Evolutionary conservation across 2,113 vertebrate genomes (phyloP), one percentile per base, ranked within the genome.

Genomic region (Marcusenius ussheri): DNA sequence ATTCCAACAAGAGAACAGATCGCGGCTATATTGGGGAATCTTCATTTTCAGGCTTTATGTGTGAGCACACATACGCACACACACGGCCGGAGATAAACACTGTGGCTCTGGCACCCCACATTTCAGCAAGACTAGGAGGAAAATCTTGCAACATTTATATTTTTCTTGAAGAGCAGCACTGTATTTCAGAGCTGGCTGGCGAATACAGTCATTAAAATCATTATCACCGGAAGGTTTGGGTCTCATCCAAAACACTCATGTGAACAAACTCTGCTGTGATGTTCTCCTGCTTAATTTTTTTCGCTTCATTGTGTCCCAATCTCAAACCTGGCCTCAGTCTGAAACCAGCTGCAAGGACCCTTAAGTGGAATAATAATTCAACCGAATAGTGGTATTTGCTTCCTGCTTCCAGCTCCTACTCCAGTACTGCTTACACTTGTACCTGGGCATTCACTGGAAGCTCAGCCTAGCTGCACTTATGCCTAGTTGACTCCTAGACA

Each of bases 101-200:
- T 45, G 42, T 31, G n/a, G n/a, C 35, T n/a, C 3, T 35, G 51
- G 87, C 11, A n/a, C 56, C 56, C 56, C 24, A 66, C 56, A 49
- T 89, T 88, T 90, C 35, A 91, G 90, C 83, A 88, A 31, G 85
- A 49, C 42, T 84, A 50, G 46, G 51, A 39, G 39, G 80, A 91
- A 88, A 62, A 46, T 45, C 27, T 74, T 17, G 56, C 88, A 42
- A 49, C 66, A 80, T 89, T 47, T 88, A 90, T 85, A 87, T 91
- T 92, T 92, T 91, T 21, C 51, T 88, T 91, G 66, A 93, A 91
- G 91, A 88, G 83, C 8, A 31, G 70, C 77, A 91, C 86, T 91
- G 90, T 91, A 90, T 88, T 89, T 19, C 56, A 87, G 89, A 19
- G 19, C 42, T 70, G 21, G 9, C 83, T 46, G 45, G 80, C 2